Evolutionary conservation across 2,113 vertebrate genomes (phyloP), one percentile per base, ranked within the genome.

Genomic region (Noturus placidus): DNA sequence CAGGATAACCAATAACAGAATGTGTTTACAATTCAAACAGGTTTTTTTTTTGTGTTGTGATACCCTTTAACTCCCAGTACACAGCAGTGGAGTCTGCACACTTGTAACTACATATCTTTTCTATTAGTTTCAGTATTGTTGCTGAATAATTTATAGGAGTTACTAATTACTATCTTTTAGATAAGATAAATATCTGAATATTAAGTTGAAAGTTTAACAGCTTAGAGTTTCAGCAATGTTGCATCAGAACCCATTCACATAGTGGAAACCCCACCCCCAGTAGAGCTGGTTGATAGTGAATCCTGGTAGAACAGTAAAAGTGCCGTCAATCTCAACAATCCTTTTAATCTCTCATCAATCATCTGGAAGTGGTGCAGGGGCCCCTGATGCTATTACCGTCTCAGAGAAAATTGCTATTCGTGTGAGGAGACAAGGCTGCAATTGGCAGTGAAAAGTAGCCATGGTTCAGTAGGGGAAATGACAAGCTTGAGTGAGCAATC

Each of bases 271-370:
- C 86, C 70, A 86, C 91, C 86, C 61, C 89, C 80, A 86, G 88
- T 88, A 91, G 91, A 88, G 91, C 89, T 90, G 91, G 89, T 88
- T 91, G 91, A 94, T 94, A 94, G 93, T 91, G 94, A 92, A 94
- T 92, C 90, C 92, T 93, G 89, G 93, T 90, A 87, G 93, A 92
- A 92, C 90, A 92, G 90, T 95, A 94, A 95, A 95, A 93, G 94
- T 91, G 92, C 94, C 92, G 94, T 94, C 93, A 94, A 89, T 93
- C 93, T 93, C 93, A 93, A 94, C 93, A 95, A 94, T 95, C 94
- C 93, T 94, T 95, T 95, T 95, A 95, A 95, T 96, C 95, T 95
- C 93, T 95, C 95, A 96, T 95, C 95, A 94, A 93, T 95, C 95
- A 93, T 90, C 89, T 92, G 91, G 92, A 91, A 93, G 92, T 90